A percentile compares a stretch with the other conserved stretches of the same genome.
Evolutionary conservation across 2,113 vertebrate genomes (phyloP).

Genomic region (Rattus norvegicus): DNA sequence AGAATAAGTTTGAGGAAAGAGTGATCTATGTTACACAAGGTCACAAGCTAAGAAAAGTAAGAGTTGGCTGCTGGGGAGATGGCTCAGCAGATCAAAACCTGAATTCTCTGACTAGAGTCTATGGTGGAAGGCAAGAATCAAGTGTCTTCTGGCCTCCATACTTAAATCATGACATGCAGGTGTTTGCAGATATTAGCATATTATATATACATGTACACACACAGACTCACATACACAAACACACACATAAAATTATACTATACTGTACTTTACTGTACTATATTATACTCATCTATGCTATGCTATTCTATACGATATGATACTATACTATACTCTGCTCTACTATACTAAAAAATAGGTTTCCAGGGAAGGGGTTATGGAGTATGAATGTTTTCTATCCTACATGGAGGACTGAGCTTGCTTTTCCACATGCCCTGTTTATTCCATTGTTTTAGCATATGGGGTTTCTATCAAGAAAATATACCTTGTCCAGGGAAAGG

Average conservation of each 20-base stretch:
- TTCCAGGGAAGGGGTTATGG: background rate
- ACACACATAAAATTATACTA: background rate
- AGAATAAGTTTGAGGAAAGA: conserved; percentile 5
- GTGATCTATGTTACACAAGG: background rate
- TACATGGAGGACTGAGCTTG: background rate
- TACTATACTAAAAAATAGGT: background rate
- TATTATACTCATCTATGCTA: background rate
- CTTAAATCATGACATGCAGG: too few species aligned
- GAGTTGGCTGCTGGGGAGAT: background rate
- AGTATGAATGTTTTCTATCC: background rate
- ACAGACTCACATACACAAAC: background rate
- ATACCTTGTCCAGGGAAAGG: background rate
- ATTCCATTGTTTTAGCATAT: background rate
- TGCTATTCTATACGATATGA: background rate
- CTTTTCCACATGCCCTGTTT: background rate
- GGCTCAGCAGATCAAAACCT: background rate
- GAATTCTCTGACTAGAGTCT: too few species aligned
- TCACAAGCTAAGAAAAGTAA: background rate
- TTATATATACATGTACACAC: background rate
- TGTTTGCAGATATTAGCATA: too few species aligned
- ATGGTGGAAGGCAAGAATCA: background rate
- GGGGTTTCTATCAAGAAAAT: background rate
- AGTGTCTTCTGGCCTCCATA: background rate
- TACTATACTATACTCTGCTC: background rate
- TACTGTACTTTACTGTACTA: background rate